Percentiles rank a stretch among this genome's conserved stretches.
Evolutionary conservation across 2,888 invertebrate species (phyloP).

Genomic region (Parapristionchus giblindavisi): DNA sequence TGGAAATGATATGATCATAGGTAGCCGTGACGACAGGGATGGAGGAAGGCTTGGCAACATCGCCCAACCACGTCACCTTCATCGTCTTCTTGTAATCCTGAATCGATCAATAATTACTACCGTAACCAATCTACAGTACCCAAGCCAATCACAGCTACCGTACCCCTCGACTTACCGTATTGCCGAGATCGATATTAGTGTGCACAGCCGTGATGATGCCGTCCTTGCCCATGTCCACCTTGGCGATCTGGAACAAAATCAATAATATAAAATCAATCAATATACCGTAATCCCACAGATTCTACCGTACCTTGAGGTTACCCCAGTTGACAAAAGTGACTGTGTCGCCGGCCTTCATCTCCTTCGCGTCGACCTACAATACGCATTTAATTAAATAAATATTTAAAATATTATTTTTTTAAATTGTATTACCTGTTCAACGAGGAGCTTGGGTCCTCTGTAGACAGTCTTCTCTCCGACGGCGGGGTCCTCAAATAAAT

Average conservation of each 20-base stretch:
- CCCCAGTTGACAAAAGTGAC: conserved; percentile 99
- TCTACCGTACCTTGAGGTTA: conserved; percentile 79
- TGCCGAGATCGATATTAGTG: conserved; percentile 85
- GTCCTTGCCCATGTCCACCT: conserved; percentile 74
- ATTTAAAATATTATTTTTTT: too few species aligned
- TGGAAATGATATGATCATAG: conserved; percentile 94
- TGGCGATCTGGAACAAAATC: too few species aligned
- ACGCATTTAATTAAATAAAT: neutral
- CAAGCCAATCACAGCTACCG: too few species aligned
- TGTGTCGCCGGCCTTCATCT: conserved; percentile 86
- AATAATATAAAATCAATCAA: too few species aligned
- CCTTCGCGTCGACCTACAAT: conserved; percentile 80
- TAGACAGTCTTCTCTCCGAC: conserved; percentile 82
- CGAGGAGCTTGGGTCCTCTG: conserved; percentile 81
- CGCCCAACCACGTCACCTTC: conserved; percentile 86
- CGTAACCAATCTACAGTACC: neutral
- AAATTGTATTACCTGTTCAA: conserved; percentile 89
- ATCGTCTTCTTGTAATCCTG: conserved; percentile 94
- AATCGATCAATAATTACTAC: conserved; percentile 8
- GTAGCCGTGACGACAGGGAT: conserved; percentile 87
- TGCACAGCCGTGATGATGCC: conserved; percentile 74
- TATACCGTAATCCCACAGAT: neutral
- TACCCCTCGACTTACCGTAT: conserved; percentile 78
- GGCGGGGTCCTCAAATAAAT: conserved; percentile 81
- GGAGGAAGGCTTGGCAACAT: conserved; percentile 71